Evolutionary conservation across 2,797 vertebrate genomes (phyloP), one percentile per base, ranked within the genome.

Genomic region (Vespertilio murinus): DNA sequence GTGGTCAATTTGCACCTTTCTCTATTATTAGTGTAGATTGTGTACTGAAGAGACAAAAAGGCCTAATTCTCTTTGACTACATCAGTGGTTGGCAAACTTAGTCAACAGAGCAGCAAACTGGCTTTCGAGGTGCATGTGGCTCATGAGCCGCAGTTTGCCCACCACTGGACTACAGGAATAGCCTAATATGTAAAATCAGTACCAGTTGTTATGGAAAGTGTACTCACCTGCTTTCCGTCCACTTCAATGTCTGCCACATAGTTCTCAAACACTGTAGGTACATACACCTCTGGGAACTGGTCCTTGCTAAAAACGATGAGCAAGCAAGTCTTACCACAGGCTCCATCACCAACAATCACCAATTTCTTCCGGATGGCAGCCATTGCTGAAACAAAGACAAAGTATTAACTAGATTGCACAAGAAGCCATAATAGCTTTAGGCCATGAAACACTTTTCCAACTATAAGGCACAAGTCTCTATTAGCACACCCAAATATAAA

Each of bases 281-380:
- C 99, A 30, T 99, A 99, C 65, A 99, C 99, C 96, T 99, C 99
- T 25, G 99, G 99, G 97, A 99, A 99, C 98, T 99, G 99, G 98
- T 99, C 99, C 98, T 99, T 99, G 98, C 99, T 99, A 98, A 99
- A 99, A 95, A 99, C 99, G 38, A 99, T 99, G 94, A 99, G 98
- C 97, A 99, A 99, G 98, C 99, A 99, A 89, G 99, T 99, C 98
- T 99, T 99, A 64, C 99, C 99, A 98, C 99, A 99, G 54, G 99
- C 99, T 98, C 99, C 99, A 98, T 99, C 99, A 75, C 99, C 99
- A 71, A 99, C 99, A 94, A 99, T 99, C 97, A 99, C 99, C 98
- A 99, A 98, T 98, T 99, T 99, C 98, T 99, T 99, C 97, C 99
- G 99, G 98, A 99, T 99, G 97, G 99, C 99, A 97, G 99, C 99